Percentiles rank a stretch among this genome's conserved stretches.
Evolutionary conservation across 2,797 vertebrate species (phyloP).

Genomic region (Enteromius radiatus): DNA sequence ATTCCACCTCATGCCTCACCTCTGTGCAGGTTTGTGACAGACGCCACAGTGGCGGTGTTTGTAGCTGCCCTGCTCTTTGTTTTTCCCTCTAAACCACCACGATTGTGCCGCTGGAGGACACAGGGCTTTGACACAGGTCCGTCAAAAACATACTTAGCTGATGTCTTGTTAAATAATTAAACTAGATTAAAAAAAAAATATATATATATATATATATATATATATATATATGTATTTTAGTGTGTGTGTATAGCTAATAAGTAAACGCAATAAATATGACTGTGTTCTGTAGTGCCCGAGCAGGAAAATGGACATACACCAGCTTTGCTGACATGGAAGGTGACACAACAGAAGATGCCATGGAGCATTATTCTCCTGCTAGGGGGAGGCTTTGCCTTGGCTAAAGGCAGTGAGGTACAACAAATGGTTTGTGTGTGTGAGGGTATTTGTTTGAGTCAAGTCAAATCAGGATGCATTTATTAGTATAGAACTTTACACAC

Average conservation of each 20-base stretch:
- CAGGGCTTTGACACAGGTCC: conserved; percentile 77
- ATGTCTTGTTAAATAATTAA: neutral
- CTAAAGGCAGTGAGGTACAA: conserved; percentile 83
- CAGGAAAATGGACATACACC: conserved; percentile 67
- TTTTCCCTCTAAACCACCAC: conserved; percentile 84
- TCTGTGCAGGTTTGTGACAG: conserved; percentile 82
- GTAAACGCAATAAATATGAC: conserved; percentile 1
- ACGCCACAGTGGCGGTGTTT: conserved; percentile 86
- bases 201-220: too few species aligned
- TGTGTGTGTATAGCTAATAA: neutral
- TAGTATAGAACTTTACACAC: neutral
- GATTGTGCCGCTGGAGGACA: conserved; percentile 73
- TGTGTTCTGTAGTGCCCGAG: conserved; percentile 58
- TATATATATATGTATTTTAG: too few species aligned
- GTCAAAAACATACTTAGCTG: neutral
- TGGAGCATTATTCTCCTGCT: conserved; percentile 86
- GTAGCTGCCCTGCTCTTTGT: conserved; percentile 86
- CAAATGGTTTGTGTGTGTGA: neutral
- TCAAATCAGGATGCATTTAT: neutral
- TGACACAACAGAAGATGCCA: conserved; percentile 87
- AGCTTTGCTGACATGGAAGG: conserved; percentile 87
- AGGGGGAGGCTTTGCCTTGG: conserved; percentile 87
- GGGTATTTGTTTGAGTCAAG: conserved; percentile 55
- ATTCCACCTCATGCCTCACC: neutral
- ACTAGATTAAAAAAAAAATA: neutral